Base-by-base conservation (phyloP, 1,140 invertebrate species). In the Drosophila teissieri region DNA sequence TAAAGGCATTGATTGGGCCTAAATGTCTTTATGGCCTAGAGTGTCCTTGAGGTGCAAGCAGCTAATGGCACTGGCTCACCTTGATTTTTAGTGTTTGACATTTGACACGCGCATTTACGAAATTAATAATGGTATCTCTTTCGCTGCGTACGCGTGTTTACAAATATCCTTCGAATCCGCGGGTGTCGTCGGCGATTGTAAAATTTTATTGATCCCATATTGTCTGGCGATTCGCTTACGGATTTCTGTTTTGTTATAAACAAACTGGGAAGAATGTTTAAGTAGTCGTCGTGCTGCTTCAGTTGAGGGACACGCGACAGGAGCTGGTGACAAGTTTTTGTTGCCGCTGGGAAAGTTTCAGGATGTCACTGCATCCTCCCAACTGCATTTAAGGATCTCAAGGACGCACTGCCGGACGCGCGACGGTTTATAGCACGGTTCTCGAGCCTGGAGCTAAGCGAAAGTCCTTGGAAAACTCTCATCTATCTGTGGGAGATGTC, bases 261-360 rank as follows among this genome's bases (percentile, higher is more conserved):
- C 54, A 1, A n/a, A 69, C 31, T 68, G 51, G 42, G 44, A 37
- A 68, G 62, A 31, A 64, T 85, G 82, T 85, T 82, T 85, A 85
- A 90, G 81, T 90, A 90, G 86, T 90, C 86, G 60, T 76, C 84
- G 63, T 80, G 80, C 83, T 84, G 84, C 77, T 88, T 69, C 60
- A 78, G 80, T 80, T 80, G 79, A 90, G 84, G 85, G 86, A 90
- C 88, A 91, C 86, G 88, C 86, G 88, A 90, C 86, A 90, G 86
- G 86, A 90, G 86, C 88, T 91, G 82, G 76, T 78, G 78, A 82
- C 88, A 88, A 90, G 82, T 86, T 82, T 54, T 60, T 61, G 56
- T 64, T 37, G 46, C n/a, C 11, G 31, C 24, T 46, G 70, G 53
- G 53, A 75, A 68, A 67, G 54, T 80, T 65, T 39, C 31, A 27